phyloP scores from a whole-genome alignment of 2,797 vertebrate species.

The Trematomus bernacchii region DNA sequence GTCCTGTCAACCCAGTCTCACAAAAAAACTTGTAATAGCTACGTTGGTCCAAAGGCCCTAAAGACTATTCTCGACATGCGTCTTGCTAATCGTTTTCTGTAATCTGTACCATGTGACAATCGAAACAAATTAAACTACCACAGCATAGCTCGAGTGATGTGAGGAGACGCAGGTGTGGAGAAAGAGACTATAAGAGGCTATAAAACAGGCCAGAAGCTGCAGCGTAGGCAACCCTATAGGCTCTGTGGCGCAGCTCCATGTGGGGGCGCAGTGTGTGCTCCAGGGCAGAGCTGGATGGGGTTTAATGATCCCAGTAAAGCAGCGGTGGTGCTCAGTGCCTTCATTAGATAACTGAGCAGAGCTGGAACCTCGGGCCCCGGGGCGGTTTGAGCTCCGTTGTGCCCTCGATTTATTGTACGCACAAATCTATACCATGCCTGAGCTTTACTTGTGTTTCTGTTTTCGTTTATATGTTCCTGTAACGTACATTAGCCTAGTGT shows the following conservation, averaged over 20 bases:
- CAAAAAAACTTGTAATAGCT: no score
- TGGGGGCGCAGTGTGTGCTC: conserved; percentile 58
- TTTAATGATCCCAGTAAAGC: conserved; percentile 80
- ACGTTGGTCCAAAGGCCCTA: accelerated
- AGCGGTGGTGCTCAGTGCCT: conserved; percentile 64
- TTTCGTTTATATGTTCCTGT: conserved; percentile 42
- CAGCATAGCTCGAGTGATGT: conserved; percentile 70
- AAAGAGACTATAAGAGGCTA: conserved; percentile 34
- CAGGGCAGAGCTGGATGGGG: conserved; percentile 63
- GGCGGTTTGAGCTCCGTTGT: conserved; percentile 54
- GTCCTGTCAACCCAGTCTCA: no score
- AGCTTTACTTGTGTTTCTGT: conserved; percentile 31
- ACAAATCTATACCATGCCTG: conserved; percentile 34
- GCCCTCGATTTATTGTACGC: conserved; percentile 54
- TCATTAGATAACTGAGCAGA: conserved; percentile 73
- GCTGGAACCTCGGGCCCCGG: conserved; percentile 54
- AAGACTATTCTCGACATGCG: neutral
- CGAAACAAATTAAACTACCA: conserved; percentile 39
- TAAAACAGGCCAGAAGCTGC: conserved; percentile 69
- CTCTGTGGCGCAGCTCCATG: conserved; percentile 61
- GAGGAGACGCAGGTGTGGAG: conserved; percentile 41
- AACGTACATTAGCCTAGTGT: conserved; percentile 5
- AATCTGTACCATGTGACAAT: neutral
- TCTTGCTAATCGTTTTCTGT: conserved; percentile 8
- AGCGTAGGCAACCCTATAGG: conserved; percentile 70